Evolutionary conservation across 2,113 vertebrate genomes (phyloP), one percentile per base, ranked within the genome.

Genomic region (Ciconia stormi): DNA sequence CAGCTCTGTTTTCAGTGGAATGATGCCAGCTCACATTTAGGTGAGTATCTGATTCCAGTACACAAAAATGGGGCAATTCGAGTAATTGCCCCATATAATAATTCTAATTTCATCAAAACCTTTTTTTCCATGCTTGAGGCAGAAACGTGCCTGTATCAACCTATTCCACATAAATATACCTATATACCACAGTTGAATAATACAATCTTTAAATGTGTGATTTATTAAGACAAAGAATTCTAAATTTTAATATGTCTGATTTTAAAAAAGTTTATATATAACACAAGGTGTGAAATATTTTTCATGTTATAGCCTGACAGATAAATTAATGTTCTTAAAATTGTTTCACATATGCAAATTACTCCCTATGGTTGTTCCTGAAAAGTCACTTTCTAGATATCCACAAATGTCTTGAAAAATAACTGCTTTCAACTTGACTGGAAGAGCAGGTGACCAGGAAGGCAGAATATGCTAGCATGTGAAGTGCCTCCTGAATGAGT

Each of bases 1-100:
- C 50, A 95, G 69, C 40, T 90, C 76, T 90, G 63, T 84, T 95
- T 96, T 72, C 65, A 87, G 56, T 89, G 89, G 52, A 72, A 93
- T 0, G 0, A 65, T 42, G 87, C 77, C 94, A 96, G 61, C 49
- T 91, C 72, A 53, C 56, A 89, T 87, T 82, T 73, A 73, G 36
- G 73, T 61, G n/a, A 94, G 40, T 76, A 89, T 82, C 86, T 95
- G 87, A 56, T 69, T 94, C 56, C 8, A 6, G 44, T 79, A 89
- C 22, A 65, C 53, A 95, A 82, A 87, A 63, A 95, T 20, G 27
- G 32, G 27, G 56, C 61, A 94, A 94, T 78, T 95, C 67, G 38
- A 87, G 47, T 83, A 93, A 95, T 73, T 83, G 17, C 18, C 66
- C 53, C 40, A 82, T 30, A 61, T 26, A 92, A 61, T 84, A 87